A percentile compares a stretch with the other conserved stretches of the same genome.
Conservation (phyloP, 92 coral and sea anemone genomes). For the Epizoanthus stellaris region DNA sequence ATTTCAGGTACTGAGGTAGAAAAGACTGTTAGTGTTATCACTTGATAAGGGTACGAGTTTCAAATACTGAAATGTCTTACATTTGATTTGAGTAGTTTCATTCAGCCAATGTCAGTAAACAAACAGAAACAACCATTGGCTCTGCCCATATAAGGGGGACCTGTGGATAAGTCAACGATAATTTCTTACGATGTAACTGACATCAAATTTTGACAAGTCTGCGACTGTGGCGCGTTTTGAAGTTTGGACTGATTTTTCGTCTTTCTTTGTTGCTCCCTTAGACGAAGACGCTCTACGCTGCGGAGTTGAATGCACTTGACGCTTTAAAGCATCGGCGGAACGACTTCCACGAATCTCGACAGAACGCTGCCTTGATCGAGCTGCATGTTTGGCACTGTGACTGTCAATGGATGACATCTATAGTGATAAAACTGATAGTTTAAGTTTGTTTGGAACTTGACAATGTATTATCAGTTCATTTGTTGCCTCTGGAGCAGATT, state of each 20-base stretch:
- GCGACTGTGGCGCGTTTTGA: neutral
- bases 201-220: constrained; percentile 21
- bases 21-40: too few species aligned
- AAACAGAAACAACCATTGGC: too few species aligned
- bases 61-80: too few species aligned
- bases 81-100: too few species aligned
- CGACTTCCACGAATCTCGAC: constrained; percentile 20
- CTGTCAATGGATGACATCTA: constrained; percentile 11
- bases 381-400: neutral
- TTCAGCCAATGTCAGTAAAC: too few species aligned
- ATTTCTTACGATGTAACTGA: constrained; percentile 26
- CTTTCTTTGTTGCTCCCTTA: neutral
- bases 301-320: neutral
- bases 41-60: too few species aligned
- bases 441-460: neutral
- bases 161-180: too few species aligned
- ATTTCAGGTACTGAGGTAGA: too few species aligned
- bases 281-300: constrained; percentile 33
- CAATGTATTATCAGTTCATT: neutral
- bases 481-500: neutral
- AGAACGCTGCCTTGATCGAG: constrained; percentile 14
- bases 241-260: neutral
- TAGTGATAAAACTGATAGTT: neutral
- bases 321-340: constrained; percentile 29
- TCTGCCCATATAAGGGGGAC: too few species aligned